phyloP scores from a whole-genome alignment of 2,113 vertebrate species.

The Nyctibius bracteatus region DNA sequence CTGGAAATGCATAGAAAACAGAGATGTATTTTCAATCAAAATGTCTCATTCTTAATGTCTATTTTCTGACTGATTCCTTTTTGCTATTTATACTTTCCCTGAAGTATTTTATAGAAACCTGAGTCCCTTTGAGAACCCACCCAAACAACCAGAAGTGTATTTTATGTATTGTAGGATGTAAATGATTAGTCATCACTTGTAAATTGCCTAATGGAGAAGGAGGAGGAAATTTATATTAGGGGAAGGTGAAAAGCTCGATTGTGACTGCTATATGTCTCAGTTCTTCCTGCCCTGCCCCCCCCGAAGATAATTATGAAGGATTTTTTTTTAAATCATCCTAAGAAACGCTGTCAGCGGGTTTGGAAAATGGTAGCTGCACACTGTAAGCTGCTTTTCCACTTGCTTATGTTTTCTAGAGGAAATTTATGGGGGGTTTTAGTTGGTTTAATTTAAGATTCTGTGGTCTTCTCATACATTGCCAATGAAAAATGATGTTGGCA shows the following conservation, averaged over 20 bases:
- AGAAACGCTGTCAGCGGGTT: neutral
- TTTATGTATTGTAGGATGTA: slow-evolving; percentile 26
- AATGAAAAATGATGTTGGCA: neutral
- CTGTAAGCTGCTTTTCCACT: neutral
- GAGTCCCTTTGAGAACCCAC: neutral
- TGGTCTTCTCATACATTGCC: neutral
- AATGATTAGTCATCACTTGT: slow-evolving; percentile 21
- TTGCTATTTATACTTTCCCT: neutral
- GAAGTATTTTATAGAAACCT: neutral
- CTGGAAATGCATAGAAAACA: fast-evolving
- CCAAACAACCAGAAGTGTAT: slow-evolving; percentile 10
- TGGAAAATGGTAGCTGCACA: neutral
- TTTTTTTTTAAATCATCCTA: neutral
- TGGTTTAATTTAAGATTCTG: neutral
- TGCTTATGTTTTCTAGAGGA: neutral
- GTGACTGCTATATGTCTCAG: neutral
- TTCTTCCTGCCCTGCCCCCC: neutral
- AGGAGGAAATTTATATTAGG: neutral
- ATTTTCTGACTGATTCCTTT: neutral
- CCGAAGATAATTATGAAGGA: slow-evolving; percentile 51
- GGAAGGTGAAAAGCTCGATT: neutral
- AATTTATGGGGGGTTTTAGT: neutral
- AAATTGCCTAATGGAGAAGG: neutral
- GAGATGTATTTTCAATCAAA: neutral
- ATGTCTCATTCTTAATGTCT: neutral